Evolutionary conservation across 1,140 invertebrate species (phyloP).

Genomic region (Drosophila lini): DNA sequence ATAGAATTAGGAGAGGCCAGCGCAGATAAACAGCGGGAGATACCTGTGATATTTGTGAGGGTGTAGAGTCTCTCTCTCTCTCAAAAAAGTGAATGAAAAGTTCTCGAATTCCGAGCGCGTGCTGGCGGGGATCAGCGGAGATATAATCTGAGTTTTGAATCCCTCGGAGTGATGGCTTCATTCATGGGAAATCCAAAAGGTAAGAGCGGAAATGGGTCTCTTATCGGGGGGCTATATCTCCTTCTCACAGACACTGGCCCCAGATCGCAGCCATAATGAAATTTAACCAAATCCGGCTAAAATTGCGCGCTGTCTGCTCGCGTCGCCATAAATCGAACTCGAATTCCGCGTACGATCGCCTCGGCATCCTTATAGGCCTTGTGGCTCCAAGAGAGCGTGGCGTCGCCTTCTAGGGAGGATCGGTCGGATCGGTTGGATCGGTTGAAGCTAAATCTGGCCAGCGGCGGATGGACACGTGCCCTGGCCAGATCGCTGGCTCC

Average conservation of each 20-base stretch:
- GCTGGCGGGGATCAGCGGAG: constrained; percentile 47
- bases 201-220: constrained; percentile 59
- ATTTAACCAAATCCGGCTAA: constrained; percentile 57
- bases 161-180: constrained; percentile 47
- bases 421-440: constrained; percentile 1
- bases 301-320: constrained; percentile 30
- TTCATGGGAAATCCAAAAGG: constrained; percentile 64
- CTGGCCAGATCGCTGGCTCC: background rate
- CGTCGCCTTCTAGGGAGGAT: constrained; percentile 33
- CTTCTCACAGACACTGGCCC: constrained; percentile 5
- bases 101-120: constrained; percentile 59
- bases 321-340: constrained; percentile 40
- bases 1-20: constrained; percentile 42
- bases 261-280: constrained; percentile 40
- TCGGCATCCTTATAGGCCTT: constrained; percentile 37
- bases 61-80: constrained; percentile 32
- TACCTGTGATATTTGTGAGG: constrained; percentile 47
- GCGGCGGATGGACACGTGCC: constrained; percentile 44
- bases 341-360: constrained; percentile 44
- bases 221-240: constrained; percentile 30
- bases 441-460: constrained; percentile 33
- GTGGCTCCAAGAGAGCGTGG: constrained; percentile 29
- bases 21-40: constrained; percentile 16
- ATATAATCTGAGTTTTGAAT: constrained; percentile 32
- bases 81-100: constrained; percentile 65